Percentiles rank a stretch among this genome's conserved stretches.
Evolutionary conservation across 1,140 invertebrate genomes (phyloP).

Genomic region (Hylyphantes graminicola): DNA sequence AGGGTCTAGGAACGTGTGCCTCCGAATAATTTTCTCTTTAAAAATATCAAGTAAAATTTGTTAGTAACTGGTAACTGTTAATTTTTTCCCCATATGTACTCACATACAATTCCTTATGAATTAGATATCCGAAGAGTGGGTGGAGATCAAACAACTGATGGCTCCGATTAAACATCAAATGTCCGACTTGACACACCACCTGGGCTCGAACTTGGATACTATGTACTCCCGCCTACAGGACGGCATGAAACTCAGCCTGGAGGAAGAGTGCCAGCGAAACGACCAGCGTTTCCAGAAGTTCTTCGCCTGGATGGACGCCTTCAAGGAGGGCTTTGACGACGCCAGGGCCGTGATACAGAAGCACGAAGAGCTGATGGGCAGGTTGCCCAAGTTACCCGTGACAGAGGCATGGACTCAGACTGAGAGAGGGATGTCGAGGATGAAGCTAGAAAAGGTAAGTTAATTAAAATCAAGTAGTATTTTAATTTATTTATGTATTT

Average conservation of each 20-base stretch:
- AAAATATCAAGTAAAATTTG: background rate
- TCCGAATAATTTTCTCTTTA: background rate
- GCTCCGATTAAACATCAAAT: background rate
- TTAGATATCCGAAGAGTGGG: slow-evolving; percentile 18
- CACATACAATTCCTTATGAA: background rate
- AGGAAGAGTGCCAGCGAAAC: background rate
- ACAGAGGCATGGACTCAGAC: slow-evolving; percentile 16
- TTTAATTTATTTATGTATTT: too few relatives aligned
- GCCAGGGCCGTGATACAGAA: background rate
- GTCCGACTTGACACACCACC: background rate
- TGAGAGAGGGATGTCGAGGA: background rate
- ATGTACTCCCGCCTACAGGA: background rate
- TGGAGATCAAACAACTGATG: slow-evolving; percentile 5
- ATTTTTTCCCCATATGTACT: background rate
- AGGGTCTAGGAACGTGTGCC: background rate
- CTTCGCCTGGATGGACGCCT: background rate
- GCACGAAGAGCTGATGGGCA: background rate
- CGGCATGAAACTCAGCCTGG: background rate
- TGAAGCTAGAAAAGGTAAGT: background rate
- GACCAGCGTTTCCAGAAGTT: slow-evolving; percentile 6
- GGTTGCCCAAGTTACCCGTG: background rate
- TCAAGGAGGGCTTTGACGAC: background rate
- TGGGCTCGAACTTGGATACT: slow-evolving; percentile 4
- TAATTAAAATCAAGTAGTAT: too few relatives aligned
- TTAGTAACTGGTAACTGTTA: background rate